These are phyloP conservation scores for Stichopus horrens DNA, from an alignment of 53 echinoderm and acorn worm genomes.

Conservation along the genomic window DNA sequence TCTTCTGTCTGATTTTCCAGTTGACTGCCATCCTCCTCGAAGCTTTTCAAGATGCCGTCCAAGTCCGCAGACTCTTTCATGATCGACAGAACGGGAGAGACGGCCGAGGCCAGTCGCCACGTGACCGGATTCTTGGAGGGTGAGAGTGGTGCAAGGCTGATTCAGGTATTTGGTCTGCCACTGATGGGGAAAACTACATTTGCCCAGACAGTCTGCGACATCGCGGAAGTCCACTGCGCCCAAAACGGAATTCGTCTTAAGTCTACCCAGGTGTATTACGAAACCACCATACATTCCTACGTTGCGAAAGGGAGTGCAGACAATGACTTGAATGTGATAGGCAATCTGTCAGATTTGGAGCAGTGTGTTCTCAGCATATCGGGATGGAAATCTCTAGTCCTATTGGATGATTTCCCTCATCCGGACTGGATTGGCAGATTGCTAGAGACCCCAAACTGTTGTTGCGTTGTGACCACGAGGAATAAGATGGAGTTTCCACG, in stretches of 20 bases:
- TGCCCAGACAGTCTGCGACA: not conserved
- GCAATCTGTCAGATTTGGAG: not conserved
- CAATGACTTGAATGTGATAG: not conserved
- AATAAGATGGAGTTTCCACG: not conserved
- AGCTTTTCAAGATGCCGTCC: not conserved
- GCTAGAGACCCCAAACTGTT: not conserved
- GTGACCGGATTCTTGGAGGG: not conserved
- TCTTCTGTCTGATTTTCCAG: too few species aligned
- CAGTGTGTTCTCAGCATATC: not conserved
- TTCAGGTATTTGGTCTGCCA: conserved; percentile 21
- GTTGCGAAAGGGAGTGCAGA: not conserved
- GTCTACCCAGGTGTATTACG: not conserved
- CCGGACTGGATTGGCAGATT: not conserved
- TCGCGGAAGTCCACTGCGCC: not conserved
- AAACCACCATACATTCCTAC: not conserved
- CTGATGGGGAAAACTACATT: conserved; percentile 24
- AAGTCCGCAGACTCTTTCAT: not conserved
- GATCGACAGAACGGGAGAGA: not conserved
- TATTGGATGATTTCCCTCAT: conserved; percentile 19
- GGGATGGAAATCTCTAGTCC: not conserved
- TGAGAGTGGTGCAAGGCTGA: not conserved
- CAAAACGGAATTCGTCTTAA: not conserved
- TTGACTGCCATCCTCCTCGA: too few species aligned
- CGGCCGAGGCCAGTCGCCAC: not conserved
- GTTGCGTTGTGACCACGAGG: not conserved